phyloP scores from a whole-genome alignment of 2,888 invertebrate genomes.

The Anaspis maculata region DNA sequence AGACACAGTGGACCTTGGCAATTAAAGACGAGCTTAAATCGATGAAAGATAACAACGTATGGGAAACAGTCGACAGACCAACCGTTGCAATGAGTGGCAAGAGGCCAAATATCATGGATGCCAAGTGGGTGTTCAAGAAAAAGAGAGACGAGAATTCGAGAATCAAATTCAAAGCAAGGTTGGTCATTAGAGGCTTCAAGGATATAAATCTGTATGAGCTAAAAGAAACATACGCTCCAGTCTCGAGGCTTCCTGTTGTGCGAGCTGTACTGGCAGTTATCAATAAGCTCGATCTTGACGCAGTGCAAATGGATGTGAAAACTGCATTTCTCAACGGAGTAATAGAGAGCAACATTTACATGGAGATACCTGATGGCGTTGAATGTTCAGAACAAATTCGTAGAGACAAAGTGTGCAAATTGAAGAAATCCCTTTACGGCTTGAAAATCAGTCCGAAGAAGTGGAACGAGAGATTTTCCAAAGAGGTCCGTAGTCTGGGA shows the following conservation, averaged over 20 bases:
- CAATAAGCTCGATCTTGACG: background rate
- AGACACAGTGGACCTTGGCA: too few relatives aligned
- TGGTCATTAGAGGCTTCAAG: slow-evolving; percentile 13
- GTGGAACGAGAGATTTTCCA: slow-evolving; percentile 23
- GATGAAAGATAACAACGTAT: slow-evolving; percentile 9
- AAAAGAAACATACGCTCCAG: slow-evolving; percentile 14
- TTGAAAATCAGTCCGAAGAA: slow-evolving; percentile 25
- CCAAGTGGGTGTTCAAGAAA: slow-evolving; percentile 13
- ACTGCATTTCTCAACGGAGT: slow-evolving; percentile 27
- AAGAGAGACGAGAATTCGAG: slow-evolving; percentile 9
- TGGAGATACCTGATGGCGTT: slow-evolving; percentile 21
- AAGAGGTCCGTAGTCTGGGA: slow-evolving; percentile 14
- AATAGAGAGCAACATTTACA: slow-evolving; percentile 23
- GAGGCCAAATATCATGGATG: slow-evolving; percentile 7
- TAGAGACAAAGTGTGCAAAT: slow-evolving; percentile 17
- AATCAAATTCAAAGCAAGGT: slow-evolving; percentile 12
- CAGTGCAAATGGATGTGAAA: slow-evolving; percentile 20
- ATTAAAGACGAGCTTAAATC: slow-evolving; percentile 3
- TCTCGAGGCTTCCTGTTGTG: slow-evolving; percentile 10
- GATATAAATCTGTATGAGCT: slow-evolving; percentile 9
- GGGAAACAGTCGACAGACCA: slow-evolving; percentile 13
- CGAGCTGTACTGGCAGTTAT: slow-evolving; percentile 5
- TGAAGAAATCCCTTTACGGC: slow-evolving; percentile 27
- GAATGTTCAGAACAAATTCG: slow-evolving; percentile 1
- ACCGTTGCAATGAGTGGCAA: slow-evolving; percentile 1